Evolutionary conservation across 2,888 invertebrate genomes (phyloP).

Genomic region (Cepaea hortensis): DNA sequence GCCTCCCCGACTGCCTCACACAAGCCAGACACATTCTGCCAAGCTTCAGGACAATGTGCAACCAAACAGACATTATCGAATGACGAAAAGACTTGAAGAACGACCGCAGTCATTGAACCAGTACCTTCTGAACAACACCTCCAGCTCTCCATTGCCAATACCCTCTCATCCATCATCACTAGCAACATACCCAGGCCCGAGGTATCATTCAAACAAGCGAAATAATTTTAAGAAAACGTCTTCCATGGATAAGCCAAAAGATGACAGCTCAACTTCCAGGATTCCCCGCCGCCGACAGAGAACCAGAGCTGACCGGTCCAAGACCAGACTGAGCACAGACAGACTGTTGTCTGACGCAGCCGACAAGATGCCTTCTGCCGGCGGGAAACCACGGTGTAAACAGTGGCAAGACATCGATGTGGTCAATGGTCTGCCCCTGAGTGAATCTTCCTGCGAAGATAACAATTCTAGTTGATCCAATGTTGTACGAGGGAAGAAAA

Average conservation of each 20-base stretch:
- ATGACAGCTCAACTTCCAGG: not conserved
- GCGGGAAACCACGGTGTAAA: not conserved
- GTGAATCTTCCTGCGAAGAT: constrained; percentile 60
- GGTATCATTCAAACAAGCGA: constrained; percentile 15
- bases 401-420: constrained; percentile 44
- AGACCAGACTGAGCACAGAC: constrained; percentile 36
- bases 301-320: constrained; percentile 30
- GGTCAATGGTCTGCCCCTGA: constrained; percentile 51
- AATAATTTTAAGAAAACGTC: not conserved
- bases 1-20: constrained; percentile 38
- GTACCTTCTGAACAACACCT: constrained; percentile 22
- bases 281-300: constrained; percentile 26
- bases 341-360: constrained; percentile 12
- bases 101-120: constrained; percentile 43
- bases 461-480: constrained; percentile 51
- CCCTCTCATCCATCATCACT: not conserved
- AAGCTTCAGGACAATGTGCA: constrained; percentile 15
- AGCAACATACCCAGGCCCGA: constrained; percentile 23
- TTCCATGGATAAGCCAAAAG: constrained; percentile 6
- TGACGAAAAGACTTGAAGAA: not conserved
- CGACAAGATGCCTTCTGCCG: not conserved
- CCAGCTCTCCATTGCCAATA: constrained; percentile 7
- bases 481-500: too few relatives aligned
- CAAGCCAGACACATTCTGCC: not conserved
- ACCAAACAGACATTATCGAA: not conserved